Conservation (phyloP, 2,888 invertebrate species). For the Ophioninae sp. region DNA sequence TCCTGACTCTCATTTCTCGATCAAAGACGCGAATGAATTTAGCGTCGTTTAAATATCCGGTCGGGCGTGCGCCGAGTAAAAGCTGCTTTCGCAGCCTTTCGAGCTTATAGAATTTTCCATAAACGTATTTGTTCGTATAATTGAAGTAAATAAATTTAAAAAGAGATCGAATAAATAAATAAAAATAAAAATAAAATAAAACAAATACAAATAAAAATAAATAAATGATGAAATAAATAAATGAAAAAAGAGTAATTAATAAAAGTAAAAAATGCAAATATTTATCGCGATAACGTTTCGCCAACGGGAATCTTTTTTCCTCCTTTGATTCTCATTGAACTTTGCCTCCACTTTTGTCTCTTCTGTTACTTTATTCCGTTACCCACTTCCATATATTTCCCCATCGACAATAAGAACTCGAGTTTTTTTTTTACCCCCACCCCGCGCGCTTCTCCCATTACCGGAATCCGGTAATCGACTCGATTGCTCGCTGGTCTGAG, state of each 20-base stretch:
- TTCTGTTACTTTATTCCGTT: not conserved
- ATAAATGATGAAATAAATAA: no score
- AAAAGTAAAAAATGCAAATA: not conserved
- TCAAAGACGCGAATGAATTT: constrained; percentile 62
- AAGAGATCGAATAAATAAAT: no score
- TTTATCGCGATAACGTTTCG: not conserved
- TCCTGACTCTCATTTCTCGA: constrained; percentile 29
- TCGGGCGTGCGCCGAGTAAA: constrained; percentile 14
- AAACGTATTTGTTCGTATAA: not conserved
- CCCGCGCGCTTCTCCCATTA: not conserved
- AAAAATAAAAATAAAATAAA: no score
- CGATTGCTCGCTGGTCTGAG: not conserved
- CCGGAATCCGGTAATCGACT: constrained; percentile 6
- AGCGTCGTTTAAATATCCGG: constrained; percentile 47
- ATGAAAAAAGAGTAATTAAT: no score
- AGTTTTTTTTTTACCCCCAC: constrained; percentile 7
- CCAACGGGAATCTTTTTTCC: not conserved
- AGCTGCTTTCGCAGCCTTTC: constrained; percentile 2
- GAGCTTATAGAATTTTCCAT: constrained; percentile 26
- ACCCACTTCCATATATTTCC: not conserved
- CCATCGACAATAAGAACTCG: not conserved
- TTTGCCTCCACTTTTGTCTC: not conserved
- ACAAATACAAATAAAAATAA: no score
- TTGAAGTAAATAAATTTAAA: no score
- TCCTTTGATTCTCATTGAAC: not conserved